These are phyloP conservation scores for Tenebrio molitor DNA, from an alignment of 1,140 invertebrate species.

Conservation along the genomic window DNA sequence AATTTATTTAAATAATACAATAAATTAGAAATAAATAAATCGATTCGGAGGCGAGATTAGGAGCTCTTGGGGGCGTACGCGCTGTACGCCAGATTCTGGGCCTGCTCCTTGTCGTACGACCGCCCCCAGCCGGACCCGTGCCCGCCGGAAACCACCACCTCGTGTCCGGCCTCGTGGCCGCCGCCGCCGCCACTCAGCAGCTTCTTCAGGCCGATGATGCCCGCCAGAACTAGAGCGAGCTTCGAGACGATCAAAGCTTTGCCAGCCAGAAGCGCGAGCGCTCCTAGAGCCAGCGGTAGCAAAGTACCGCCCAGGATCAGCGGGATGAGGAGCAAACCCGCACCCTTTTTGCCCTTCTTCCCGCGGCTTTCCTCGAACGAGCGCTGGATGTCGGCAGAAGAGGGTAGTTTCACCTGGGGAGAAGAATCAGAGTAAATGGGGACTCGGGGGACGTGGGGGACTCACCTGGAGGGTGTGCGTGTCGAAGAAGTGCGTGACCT, in stretches of 20 bases:
- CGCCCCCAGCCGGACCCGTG: conserved; percentile 81
- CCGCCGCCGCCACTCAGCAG: conserved; percentile 76
- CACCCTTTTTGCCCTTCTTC: conserved; percentile 78
- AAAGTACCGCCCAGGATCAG: conserved; percentile 83
- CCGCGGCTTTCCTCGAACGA: conserved; percentile 73
- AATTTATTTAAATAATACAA: conserved; percentile 57
- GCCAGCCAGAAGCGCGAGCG: conserved; percentile 83
- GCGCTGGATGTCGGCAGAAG: conserved; percentile 73
- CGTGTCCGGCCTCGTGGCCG: conserved; percentile 71
- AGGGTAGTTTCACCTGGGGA: conserved; percentile 74
- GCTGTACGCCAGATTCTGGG: conserved; percentile 74
- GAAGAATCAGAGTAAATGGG: conserved; percentile 36
- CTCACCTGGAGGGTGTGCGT: conserved; percentile 81
- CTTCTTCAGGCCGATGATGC: conserved; percentile 87
- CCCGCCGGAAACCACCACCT: conserved; percentile 78
- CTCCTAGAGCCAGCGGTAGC: conserved; percentile 83
- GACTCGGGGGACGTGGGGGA: background rate
- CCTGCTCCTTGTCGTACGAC: conserved; percentile 72
- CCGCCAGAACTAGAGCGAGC: conserved; percentile 82
- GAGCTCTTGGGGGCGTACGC: conserved; percentile 70
- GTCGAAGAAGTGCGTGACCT: conserved; percentile 79
- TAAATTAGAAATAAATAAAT: conserved; percentile 55
- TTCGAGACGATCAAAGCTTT: conserved; percentile 89
- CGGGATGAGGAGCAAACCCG: conserved; percentile 80
- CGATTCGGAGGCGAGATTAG: conserved; percentile 14